Percentiles rank a stretch among this genome's conserved stretches.
phyloP scores from a whole-genome alignment of 2,888 invertebrate species.

The Choreutis nemorana region DNA sequence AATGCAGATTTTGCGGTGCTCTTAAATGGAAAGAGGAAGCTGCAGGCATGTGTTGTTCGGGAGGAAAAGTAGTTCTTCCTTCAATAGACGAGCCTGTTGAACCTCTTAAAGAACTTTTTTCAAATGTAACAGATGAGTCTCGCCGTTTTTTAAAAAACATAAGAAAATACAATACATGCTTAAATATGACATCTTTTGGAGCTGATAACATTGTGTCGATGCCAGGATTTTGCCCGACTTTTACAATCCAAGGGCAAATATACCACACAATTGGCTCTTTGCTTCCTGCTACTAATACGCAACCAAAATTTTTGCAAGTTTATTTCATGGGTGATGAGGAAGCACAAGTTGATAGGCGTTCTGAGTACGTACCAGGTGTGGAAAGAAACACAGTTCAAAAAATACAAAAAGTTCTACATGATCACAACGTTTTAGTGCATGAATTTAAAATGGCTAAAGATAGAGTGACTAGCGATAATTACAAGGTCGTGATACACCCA shows the following conservation, averaged over 20 bases:
- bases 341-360: background rate
- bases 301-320: conserved; percentile 13
- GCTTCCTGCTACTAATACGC: conserved; percentile 12
- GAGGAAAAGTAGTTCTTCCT: too few species aligned
- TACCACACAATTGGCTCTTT: conserved; percentile 14
- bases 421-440: conserved; percentile 9
- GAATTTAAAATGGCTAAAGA: conserved; percentile 15
- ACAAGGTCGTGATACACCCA: conserved; percentile 17
- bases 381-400: background rate
- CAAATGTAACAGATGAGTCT: conserved; percentile 11
- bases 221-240: too few species aligned
- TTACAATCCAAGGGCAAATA: conserved; percentile 14
- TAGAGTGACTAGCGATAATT: conserved; percentile 14
- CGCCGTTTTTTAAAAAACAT: conserved; percentile 12
- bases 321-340: conserved; percentile 5
- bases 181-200: conserved; percentile 14
- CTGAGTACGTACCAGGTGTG: background rate
- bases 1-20: too few species aligned
- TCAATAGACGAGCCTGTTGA: too few species aligned
- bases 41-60: too few species aligned
- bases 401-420: conserved; percentile 11
- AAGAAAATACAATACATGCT: conserved; percentile 13
- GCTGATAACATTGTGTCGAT: conserved; percentile 9
- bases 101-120: too few species aligned
- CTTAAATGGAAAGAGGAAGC: too few species aligned